Conservation (phyloP, 2,113 vertebrate genomes). For the Cyanoramphus novaezelandiae region DNA sequence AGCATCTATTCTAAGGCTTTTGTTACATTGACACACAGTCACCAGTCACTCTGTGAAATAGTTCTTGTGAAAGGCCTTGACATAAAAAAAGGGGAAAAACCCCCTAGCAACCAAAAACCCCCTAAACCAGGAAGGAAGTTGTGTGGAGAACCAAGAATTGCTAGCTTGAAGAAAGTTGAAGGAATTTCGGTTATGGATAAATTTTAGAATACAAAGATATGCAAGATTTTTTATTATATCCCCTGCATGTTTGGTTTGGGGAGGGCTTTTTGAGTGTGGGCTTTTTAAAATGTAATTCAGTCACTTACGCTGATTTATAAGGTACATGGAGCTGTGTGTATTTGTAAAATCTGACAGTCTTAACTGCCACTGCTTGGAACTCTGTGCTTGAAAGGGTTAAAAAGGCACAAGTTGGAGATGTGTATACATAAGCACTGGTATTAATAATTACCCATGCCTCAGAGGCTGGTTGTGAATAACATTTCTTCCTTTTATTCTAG, state of each 20-base stretch:
- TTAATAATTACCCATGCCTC: conserved; percentile 12
- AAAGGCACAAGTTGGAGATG: not conserved
- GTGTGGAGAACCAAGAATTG: not conserved
- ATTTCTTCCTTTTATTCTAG: not conserved
- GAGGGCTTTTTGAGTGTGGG: not conserved
- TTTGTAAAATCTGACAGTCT: not conserved
- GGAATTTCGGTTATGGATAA: not conserved
- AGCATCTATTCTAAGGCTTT: not conserved
- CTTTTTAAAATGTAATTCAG: not conserved
- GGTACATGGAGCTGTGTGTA: not conserved
- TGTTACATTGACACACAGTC: not conserved
- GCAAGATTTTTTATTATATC: not conserved
- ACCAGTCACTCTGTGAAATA: not conserved
- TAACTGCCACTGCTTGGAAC: not conserved
- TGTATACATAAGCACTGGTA: not conserved
- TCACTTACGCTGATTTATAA: not conserved
- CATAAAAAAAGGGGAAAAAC: not conserved
- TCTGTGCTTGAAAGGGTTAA: not conserved
- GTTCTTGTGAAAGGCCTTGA: not conserved
- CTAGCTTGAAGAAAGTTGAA: not conserved
- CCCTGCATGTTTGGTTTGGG: not conserved
- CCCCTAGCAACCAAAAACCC: not conserved
- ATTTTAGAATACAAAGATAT: not conserved
- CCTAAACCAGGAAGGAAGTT: not conserved
- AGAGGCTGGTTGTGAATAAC: not conserved